A percentile compares a stretch with the other conserved stretches of the same genome.
Evolutionary conservation across 2,888 invertebrate genomes (phyloP).

Genomic region (Lordiphosa andalusiaca): DNA sequence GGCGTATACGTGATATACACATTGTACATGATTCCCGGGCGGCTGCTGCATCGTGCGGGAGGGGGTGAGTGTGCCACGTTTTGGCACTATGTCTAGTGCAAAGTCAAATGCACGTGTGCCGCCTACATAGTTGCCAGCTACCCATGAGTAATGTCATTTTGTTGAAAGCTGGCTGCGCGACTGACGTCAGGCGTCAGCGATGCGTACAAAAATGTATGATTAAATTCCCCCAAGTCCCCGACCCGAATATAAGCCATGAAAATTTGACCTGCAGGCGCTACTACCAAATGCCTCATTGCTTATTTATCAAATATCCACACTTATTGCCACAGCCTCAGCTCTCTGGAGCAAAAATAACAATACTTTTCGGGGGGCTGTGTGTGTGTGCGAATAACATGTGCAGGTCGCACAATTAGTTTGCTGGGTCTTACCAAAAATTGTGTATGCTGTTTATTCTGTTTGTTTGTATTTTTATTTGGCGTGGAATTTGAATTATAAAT

Average conservation of each 20-base stretch:
- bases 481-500: slow-evolving; percentile 53
- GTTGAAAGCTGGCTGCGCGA: slow-evolving; percentile 20
- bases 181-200: slow-evolving; percentile 54
- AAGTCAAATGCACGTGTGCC: slow-evolving; percentile 40
- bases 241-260: not conserved
- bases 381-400: slow-evolving; percentile 20
- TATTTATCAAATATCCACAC: slow-evolving; percentile 71
- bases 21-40: slow-evolving; percentile 13
- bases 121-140: not conserved
- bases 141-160: slow-evolving; percentile 40
- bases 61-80: not conserved
- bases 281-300: slow-evolving; percentile 49
- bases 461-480: slow-evolving; percentile 20
- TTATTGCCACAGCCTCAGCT: slow-evolving; percentile 40
- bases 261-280: slow-evolving; percentile 8
- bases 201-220: too few species aligned
- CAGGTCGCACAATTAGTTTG: slow-evolving; percentile 61
- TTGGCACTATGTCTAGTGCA: not conserved
- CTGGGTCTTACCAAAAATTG: slow-evolving; percentile 39
- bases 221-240: slow-evolving; percentile 20
- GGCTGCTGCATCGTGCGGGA: not conserved
- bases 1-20: slow-evolving; percentile 55
- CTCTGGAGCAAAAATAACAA: not conserved
- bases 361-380: slow-evolving; percentile 5
- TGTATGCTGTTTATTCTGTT: slow-evolving; percentile 20